A percentile compares a stretch with the other conserved stretches of the same genome.
Conservation (phyloP, 2,113 vertebrate species). For the Pleuronectes platessa region DNA sequence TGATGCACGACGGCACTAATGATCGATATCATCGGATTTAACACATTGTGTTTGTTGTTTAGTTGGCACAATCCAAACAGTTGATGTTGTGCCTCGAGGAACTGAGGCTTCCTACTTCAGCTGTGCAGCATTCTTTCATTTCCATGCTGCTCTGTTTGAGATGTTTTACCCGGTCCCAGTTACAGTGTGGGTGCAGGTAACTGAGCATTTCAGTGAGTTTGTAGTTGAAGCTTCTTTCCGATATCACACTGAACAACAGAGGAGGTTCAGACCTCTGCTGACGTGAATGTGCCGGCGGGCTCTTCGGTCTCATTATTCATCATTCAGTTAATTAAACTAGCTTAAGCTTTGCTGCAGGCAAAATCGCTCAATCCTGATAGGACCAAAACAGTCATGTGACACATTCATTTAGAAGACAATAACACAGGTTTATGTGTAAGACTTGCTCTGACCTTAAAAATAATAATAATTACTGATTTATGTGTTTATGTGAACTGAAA, state of each 20-base stretch:
- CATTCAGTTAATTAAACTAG: background rate
- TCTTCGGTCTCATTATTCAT: background rate
- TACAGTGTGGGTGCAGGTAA: too few species aligned
- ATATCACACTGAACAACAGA: background rate
- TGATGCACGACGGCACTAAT: background rate
- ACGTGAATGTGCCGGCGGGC: background rate
- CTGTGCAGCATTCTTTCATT: too few species aligned
- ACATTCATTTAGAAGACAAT: background rate
- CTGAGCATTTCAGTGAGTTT: too few species aligned
- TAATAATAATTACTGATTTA: background rate
- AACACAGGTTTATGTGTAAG: background rate
- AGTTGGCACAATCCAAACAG: background rate
- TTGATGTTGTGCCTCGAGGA: background rate
- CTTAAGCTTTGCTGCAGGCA: background rate
- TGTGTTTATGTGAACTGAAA: background rate
- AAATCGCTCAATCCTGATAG: background rate
- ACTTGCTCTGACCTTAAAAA: background rate
- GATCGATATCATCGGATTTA: background rate
- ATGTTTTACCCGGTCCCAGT: too few species aligned
- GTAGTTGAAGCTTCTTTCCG: too few species aligned
- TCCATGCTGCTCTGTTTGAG: too few species aligned
- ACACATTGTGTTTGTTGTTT: background rate
- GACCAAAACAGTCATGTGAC: background rate
- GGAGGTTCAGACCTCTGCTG: background rate
- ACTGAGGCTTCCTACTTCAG: background rate